Evolutionary conservation across 2,888 invertebrate species (phyloP), one percentile per base, ranked within the genome.

Genomic region (Drosophila longiperda): DNA sequence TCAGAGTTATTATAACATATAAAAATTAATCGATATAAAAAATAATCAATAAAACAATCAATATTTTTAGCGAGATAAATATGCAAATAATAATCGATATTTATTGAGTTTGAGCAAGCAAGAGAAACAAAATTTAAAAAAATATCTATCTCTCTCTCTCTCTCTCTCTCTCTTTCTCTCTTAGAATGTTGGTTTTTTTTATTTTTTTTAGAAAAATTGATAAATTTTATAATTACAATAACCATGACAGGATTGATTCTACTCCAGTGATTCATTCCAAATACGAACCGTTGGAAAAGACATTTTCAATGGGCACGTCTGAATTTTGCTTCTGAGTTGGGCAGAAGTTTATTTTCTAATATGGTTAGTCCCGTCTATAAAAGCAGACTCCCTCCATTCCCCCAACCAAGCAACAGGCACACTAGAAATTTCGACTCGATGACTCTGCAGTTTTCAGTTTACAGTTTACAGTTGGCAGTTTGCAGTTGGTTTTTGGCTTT

Each of bases 391-490:
- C 8, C 17, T 17, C 3, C 20, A 45, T 15, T n/a, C 40, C 40
- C 45, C 45, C 3, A 45, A 15, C 20, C 20, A 15, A 15, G 45
- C 20, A 23, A 23, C 20, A 45, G 20, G 20, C 15, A 45, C 15
- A 45, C 15, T 15, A 4, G 15, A 23, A 45, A 15, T 23, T 45
- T 45, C 7, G 45, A 23, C 45, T 45, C 45, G 12, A 45, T 45
- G 45, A 45, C 45, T 45, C 45, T 45, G 15, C 45, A 23, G 45
- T 23, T 45, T 45, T 23, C 45, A 45, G 45, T 45, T 49, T 64
- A 62, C 74, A 33, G 4, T 45, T 15, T 33, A n/a, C 20, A 58
- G 45, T 45, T 20, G 7, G 23, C 45, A 23, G 45, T 45, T 45
- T 20, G 7, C 45, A 45, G 45, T 45, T 45, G 45, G 45, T 15